Base-by-base conservation (phyloP, 2,113 vertebrate species). In the Sakesphorus luctuosus region DNA sequence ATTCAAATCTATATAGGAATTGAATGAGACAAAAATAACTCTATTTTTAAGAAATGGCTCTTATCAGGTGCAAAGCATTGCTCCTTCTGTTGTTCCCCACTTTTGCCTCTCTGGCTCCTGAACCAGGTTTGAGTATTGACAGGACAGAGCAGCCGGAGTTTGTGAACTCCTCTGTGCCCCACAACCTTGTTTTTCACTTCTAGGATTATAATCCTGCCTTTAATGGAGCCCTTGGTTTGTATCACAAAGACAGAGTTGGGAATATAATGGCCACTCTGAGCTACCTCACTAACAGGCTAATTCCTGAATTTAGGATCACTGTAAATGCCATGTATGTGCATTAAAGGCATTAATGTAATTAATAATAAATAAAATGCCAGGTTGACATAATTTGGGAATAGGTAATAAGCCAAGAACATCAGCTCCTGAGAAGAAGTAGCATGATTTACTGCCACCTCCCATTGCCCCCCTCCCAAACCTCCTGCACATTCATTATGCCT, bases 401-500 rank as follows among this genome's bases (percentile, higher is more conserved):
- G 88, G 40, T 24, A 50, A 43, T 13, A 46, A 6, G 29, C 40
- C 46, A 49, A 50, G 44, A 55, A 14, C 49, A 86, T 55, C 53
- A 50, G 31, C 36, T 77, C 47, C 59, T 71, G 65, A 36, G 62
- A 69, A 71, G 79, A 69, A 86, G 61, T 13, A 26, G 29, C 26
- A 5, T 44, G 26, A 84, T 36, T 52, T 55, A 33, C 91, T 68
- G 69, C 56, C 36, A 46, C 50, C 62, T 68, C 62, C 71, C 7
- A 2, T 33, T 58, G 67, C 9, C 52, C 58, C 61, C 49, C 59
- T 28, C 56, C 76, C 38, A 79, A 71, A 11, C 50, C 59, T 84
- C 67, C 59, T 0, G 2, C 95, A 93, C 52, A 78, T 86, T 94
- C 91, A 94, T 97, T 92, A 65, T 55, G 95, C 93, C 88, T 97